Base-by-base conservation (phyloP, 2,888 invertebrate genomes). In the Zeuzera pyrina region DNA sequence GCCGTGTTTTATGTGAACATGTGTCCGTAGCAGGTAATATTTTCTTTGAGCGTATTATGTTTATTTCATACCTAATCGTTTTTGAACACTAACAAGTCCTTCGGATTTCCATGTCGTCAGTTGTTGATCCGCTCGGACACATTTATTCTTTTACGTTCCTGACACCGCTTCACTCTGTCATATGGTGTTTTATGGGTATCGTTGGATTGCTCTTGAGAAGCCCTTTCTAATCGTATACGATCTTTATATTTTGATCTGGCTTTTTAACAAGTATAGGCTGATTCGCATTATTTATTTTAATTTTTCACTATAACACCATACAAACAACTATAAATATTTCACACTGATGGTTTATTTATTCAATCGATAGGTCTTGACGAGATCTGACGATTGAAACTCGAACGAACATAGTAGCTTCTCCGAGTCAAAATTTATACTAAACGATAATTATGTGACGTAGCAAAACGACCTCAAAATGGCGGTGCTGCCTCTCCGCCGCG, bases 141-240 rank as follows among this genome's bases (percentile, higher is more conserved):
- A n/a, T n/a, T n/a, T n/a, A n/a, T n/a, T n/a, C n/a, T n/a, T n/a
- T n/a, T n/a, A n/a, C n/a, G 19, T 19, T 19, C 19, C 19, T 8
- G 19, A 8, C 19, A 19, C 19, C 8, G 19, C 19, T 19, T 19
- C 5, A 19, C 19, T 19, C 19, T 5, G 33, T 29, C 33, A 29
- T 29, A 23, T 23, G 23, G 23, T 29, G 33, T 29, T 33, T 33
- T 33, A 22, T 28, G 3, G 23, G 29, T 31, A 15, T 14, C 35
- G 19, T 21, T 29, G 3, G 37, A 38, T 38, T 34, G 26, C 22
- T 37, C n/a, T 34, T 37, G 31, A 34, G 31, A 34, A 21, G 31
- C 34, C 29, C 29, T 37, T 34, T 37, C 37, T 29, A 37, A 31
- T 34, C 34, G 31, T 34, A 37, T 34, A 31, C 31, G 29, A 38